Percentiles rank a stretch among this genome's conserved stretches.
phyloP scores from a whole-genome alignment of 53 echinoderm and acorn worm genomes.

The Patiria pectinifera region DNA sequence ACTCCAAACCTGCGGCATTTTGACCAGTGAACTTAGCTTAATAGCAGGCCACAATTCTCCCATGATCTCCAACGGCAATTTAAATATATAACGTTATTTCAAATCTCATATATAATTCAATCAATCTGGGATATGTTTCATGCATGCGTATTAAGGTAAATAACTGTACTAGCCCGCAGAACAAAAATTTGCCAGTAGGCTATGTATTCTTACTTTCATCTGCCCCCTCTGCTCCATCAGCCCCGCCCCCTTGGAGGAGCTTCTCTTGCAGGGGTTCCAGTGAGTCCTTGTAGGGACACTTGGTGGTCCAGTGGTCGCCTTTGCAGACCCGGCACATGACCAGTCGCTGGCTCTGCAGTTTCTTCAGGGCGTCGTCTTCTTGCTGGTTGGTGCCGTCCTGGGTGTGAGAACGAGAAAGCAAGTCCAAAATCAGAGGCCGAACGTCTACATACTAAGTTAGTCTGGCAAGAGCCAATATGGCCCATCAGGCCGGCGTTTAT shows the following conservation, averaged over 20 bases:
- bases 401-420: neutral
- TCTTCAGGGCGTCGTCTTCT: slow-evolving; percentile 84
- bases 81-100: too few species aligned
- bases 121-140: too few species aligned
- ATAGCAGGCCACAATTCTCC: too few species aligned
- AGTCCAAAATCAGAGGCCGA: neutral
- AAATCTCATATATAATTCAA: too few species aligned
- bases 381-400: slow-evolving; percentile 73
- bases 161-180: neutral
- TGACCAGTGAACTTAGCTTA: too few species aligned
- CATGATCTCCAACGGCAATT: too few species aligned
- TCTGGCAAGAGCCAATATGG: too few species aligned
- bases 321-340: slow-evolving; percentile 98
- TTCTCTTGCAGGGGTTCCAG: slow-evolving; percentile 89
- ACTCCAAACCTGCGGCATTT: too few species aligned
- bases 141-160: too few species aligned
- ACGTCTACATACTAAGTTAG: neutral
- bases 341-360: slow-evolving; percentile 80
- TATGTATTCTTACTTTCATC: slow-evolving; percentile 32
- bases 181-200: neutral
- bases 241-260: slow-evolving; percentile 73
- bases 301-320: slow-evolving; percentile 99
- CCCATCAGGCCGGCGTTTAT: too few species aligned
- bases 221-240: slow-evolving; percentile 53
- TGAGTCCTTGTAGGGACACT: slow-evolving; percentile 98